These are phyloP conservation scores for Ligdia adustata DNA, from an alignment of 2,888 invertebrate genomes.

Conservation along the genomic window DNA sequence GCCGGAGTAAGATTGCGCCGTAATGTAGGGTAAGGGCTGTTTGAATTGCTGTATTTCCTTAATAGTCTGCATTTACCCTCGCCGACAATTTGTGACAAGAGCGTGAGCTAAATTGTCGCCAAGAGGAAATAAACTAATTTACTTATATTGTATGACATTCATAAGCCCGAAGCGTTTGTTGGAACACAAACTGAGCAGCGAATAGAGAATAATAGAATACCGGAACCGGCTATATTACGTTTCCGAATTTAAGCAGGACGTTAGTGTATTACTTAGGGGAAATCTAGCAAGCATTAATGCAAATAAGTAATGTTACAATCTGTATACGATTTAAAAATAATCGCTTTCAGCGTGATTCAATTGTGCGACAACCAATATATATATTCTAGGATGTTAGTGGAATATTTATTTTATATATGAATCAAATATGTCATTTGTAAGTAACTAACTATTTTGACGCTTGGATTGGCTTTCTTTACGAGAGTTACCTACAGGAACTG, in stretches of 20 bases:
- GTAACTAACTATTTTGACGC: too few relatives aligned
- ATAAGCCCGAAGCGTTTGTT: conserved; percentile 61
- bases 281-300: too few relatives aligned
- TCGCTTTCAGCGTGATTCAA: too few relatives aligned
- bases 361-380: too few relatives aligned
- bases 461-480: too few relatives aligned
- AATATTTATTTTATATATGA: too few relatives aligned
- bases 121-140: conserved; percentile 83
- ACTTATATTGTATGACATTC: conserved; percentile 74
- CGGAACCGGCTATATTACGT: conserved; percentile 27
- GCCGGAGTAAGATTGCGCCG: conserved; percentile 77
- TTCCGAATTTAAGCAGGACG: conserved; percentile 26
- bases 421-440: too few relatives aligned
- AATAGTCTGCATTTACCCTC: conserved; percentile 82
- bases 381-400: too few relatives aligned
- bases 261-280: too few relatives aligned
- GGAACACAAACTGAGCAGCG: conserved; percentile 58
- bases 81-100: conserved; percentile 82
- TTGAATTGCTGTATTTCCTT: conserved; percentile 83
- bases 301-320: too few relatives aligned
- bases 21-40: conserved; percentile 80
- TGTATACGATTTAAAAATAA: too few relatives aligned
- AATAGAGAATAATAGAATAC: conserved; percentile 45
- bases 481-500: too few relatives aligned
- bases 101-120: conserved; percentile 81